Base-by-base conservation (phyloP, 2,113 vertebrate species). In the Serilophus lunatus region DNA sequence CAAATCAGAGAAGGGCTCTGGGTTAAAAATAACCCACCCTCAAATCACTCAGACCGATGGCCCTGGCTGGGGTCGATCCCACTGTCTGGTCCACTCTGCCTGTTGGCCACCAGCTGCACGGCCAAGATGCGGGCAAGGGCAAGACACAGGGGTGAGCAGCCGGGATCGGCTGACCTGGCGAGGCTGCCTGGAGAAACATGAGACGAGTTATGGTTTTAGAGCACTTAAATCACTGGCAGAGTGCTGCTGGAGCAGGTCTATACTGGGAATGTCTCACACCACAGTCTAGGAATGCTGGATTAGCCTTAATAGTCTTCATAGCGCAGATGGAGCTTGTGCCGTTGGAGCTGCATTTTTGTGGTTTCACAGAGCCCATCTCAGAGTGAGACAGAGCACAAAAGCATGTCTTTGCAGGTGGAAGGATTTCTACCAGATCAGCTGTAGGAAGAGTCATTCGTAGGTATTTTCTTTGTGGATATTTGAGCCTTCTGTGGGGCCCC, bases 241-340 rank as follows among this genome's bases (percentile, higher is more conserved):
- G 92, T 3, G 10, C 92, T 96, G 86, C 92, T 88, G 92, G 81
- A 97, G 94, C 95, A 96, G 95, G 95, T 95, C 96, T 95, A 94
- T 94, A 96, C 96, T 96, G 96, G 96, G 96, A 96, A 88, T 2
- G 60, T 94, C 96, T 95, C 94, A 2, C 95, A 95, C 95, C 88
- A 93, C 94, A 92, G 95, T 97, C 96, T 96, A 95, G 95, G 96
- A 97, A 97, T 96, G 96, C 96, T 88, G 96, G 96, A 97, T 97
- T 96, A 97, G 51, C 72, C 72, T 90, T 92, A 96, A 94, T 92
- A 90, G 88, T 93, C 75, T 95, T 89, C 88, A 83, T 54, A 74
- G 86, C 24, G 19, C 94, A 95, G 91, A 96, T 95, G 92, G 86
- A 93, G 60, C 94, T 96, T 88, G 94, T 94, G 91, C 94, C 1